Percentiles rank a stretch among this genome's conserved stretches.
These are phyloP conservation scores for Osmerus eperlanus DNA, from an alignment of 2,113 vertebrate genomes.

Conservation along the genomic window DNA sequence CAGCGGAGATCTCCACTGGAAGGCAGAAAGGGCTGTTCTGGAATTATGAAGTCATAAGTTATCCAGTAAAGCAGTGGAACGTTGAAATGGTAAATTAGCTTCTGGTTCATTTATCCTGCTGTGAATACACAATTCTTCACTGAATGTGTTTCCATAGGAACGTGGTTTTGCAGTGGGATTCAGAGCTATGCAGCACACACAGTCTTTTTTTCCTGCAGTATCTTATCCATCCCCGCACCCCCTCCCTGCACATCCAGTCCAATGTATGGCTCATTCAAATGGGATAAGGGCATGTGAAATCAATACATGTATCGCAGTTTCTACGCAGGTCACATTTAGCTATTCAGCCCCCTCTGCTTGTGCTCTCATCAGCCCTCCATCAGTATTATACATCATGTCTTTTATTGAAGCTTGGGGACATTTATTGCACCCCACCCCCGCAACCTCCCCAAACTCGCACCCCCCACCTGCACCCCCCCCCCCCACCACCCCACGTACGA, in stretches of 20 bases:
- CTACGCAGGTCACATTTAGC: neutral
- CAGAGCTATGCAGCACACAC: conserved; percentile 24
- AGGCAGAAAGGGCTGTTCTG: conserved; percentile 28
- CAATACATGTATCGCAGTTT: neutral
- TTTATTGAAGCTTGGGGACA: neutral
- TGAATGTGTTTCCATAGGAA: conserved; percentile 68
- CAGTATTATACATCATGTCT: neutral
- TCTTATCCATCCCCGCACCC: conserved; percentile 6
- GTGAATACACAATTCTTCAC: conserved; percentile 42
- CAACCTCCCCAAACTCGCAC: no score
- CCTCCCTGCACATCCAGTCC: neutral
- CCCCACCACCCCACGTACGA: no score
- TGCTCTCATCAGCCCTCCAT: no score
- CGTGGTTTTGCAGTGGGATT: conserved; percentile 52
- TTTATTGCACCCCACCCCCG: neutral
- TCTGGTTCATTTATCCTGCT: conserved; percentile 62
- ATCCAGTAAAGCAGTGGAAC: conserved; percentile 56
- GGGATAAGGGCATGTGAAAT: neutral
- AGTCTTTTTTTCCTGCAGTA: neutral
- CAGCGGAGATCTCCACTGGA: conserved; percentile 38
- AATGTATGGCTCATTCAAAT: neutral
- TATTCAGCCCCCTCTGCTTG: neutral
- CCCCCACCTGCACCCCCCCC: no score
- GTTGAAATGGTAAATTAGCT: conserved; percentile 65
- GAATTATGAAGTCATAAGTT: conserved; percentile 50